These are phyloP conservation scores for Cistogaster globosa DNA, from an alignment of 2,888 invertebrate species.

Conservation along the genomic window DNA sequence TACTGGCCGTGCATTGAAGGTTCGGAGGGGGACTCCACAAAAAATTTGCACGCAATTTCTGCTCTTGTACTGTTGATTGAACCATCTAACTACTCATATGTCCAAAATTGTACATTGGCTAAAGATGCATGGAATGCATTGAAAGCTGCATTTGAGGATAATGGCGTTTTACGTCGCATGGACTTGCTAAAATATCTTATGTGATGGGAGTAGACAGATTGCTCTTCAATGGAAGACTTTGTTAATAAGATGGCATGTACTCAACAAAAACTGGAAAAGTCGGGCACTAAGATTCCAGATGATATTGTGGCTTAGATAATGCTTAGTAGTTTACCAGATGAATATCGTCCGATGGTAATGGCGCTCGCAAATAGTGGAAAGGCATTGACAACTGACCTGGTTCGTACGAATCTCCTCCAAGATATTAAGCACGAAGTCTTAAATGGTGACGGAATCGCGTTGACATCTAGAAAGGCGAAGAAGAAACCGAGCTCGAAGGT, in stretches of 20 bases:
- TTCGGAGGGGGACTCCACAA: slow-evolving; percentile 52
- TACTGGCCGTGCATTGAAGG: slow-evolving; percentile 61
- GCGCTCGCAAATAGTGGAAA: slow-evolving; percentile 25
- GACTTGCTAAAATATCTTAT: slow-evolving; percentile 62
- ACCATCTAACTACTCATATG: slow-evolving; percentile 25
- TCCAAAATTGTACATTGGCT: slow-evolving; percentile 23
- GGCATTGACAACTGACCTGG: slow-evolving; percentile 15
- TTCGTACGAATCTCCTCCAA: slow-evolving; percentile 24
- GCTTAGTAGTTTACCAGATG: no score
- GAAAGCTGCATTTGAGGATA: slow-evolving; percentile 61
- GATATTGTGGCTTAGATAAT: neutral
- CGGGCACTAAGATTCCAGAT: slow-evolving; percentile 17
- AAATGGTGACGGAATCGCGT: slow-evolving; percentile 14
- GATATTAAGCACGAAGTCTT: neutral
- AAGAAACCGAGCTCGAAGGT: slow-evolving; percentile 8
- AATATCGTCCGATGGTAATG: neutral
- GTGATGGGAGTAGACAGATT: slow-evolving; percentile 4
- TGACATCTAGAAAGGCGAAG: slow-evolving; percentile 15
- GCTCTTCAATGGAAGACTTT: neutral
- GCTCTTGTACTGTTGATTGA: slow-evolving; percentile 35
- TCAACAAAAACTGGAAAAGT: slow-evolving; percentile 6
- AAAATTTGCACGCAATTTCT: slow-evolving; percentile 67
- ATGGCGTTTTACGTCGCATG: slow-evolving; percentile 63
- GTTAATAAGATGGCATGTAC: neutral
- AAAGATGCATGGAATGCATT: no score